Base-by-base conservation (phyloP, 1,140 invertebrate species). In the Microplitis mediator region DNA sequence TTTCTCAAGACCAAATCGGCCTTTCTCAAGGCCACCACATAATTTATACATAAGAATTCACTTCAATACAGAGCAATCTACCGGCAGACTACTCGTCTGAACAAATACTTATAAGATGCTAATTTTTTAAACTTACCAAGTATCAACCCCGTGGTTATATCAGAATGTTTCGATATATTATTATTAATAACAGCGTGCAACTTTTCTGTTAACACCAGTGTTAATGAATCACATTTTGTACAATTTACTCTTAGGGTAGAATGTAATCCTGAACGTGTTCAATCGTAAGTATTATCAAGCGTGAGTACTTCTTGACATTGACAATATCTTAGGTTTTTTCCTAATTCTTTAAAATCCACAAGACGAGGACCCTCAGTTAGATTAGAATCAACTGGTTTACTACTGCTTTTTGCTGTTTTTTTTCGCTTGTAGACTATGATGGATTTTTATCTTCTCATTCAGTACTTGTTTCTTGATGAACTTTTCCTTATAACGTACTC, bases 51-150 rank as follows among this genome's bases (percentile, higher is more conserved):
- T n/a, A n/a, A n/a, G n/a, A n/a, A 76, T 56, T 71, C 74, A 76
- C 34, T 76, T 75, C 13, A 75, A 60, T 31, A 23, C 65, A 13
- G 75, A 72, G 8, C 67, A 61, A 8, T 32, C 75, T 73, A 66
- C 64, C 31, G 36, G 71, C 72, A 76, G 23, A 67, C 64, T 45
- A 34, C 73, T 58, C 71, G 35, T 60, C n/a, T n/a, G n/a, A 52
- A 13, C 14, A 52, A 13, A 1, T n/a, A n/a, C 4, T 52, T 52
- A n/a, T 13, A 52, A n/a, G 13, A 39, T 39, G 36, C 36, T 52
- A 52, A n/a, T 52, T 52, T 52, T 16, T 62, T n/a, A 32, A 52
- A 68, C 64, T 73, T 68, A 73, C 58, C 52, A 68, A 72, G 50
- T 60, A 72, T 63, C 39, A 39, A 54, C 36, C 50, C 58, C 13